phyloP scores from a whole-genome alignment of 1,140 invertebrate genomes.

The Lutraria rhynchaena region DNA sequence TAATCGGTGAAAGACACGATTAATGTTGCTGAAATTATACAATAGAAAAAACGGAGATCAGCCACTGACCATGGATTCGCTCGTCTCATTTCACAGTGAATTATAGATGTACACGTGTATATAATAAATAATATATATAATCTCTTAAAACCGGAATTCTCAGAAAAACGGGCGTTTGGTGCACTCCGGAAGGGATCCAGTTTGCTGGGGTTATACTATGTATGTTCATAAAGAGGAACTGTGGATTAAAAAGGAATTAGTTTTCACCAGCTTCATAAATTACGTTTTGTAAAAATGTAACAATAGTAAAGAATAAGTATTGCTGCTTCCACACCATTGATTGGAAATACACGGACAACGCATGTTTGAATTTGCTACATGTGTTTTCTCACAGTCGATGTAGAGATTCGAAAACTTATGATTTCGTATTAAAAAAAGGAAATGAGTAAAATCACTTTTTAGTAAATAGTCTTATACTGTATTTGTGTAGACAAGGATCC shows the following conservation, averaged over 20 bases:
- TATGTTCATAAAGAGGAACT: too few species aligned
- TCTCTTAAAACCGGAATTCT: background rate
- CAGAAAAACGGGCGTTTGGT: background rate
- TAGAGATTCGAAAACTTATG: background rate
- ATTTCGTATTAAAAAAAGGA: background rate
- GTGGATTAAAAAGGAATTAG: too few species aligned
- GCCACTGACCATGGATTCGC: too few species aligned
- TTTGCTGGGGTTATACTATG: too few species aligned
- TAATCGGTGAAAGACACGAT: slow-evolving; percentile 42
- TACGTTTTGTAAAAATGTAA: too few species aligned
- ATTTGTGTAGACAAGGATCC: background rate
- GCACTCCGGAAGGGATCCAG: background rate
- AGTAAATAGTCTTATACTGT: background rate
- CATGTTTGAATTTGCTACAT: background rate
- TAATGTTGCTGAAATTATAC: slow-evolving; percentile 30
- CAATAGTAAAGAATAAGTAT: too few species aligned
- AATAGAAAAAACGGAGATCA: too few species aligned
- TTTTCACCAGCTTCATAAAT: too few species aligned
- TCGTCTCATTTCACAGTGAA: too few species aligned
- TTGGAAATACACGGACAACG: background rate
- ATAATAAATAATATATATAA: too few species aligned
- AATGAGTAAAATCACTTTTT: background rate
- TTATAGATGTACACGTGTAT: too few species aligned
- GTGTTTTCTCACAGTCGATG: background rate
- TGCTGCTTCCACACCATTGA: too few species aligned